Conservation (phyloP, 2,113 vertebrate species). For the Origma solitaria region DNA sequence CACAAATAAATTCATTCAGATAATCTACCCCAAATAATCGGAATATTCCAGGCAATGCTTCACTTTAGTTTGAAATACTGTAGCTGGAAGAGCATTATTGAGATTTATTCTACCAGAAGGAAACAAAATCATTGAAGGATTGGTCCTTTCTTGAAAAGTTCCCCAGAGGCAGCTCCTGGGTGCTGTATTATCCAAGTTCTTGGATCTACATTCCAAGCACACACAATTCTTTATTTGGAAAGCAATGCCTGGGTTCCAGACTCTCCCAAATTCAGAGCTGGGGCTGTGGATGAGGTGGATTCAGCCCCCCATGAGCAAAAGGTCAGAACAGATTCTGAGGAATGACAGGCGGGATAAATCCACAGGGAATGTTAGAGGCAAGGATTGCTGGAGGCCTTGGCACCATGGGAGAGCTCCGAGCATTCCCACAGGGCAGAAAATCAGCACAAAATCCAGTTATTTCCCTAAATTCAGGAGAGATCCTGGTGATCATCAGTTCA, state of each 20-base stretch:
- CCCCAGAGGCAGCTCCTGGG: not conserved
- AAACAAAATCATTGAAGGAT: not conserved
- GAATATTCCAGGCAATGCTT: not conserved
- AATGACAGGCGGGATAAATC: not conserved
- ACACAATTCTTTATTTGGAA: not conserved
- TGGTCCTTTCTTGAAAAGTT: not conserved
- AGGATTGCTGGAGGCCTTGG: not conserved
- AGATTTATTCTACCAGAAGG: constrained; percentile 1
- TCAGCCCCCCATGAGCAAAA: not conserved
- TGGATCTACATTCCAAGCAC: not conserved
- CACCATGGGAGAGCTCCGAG: not conserved
- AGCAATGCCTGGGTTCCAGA: not conserved
- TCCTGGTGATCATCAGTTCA: not conserved
- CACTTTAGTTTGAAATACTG: not conserved
- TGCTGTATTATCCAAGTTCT: not conserved
- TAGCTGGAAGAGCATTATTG: not conserved
- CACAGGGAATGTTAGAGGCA: not conserved
- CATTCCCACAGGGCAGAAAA: not conserved
- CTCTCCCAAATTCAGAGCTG: not conserved
- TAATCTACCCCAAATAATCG: constrained; percentile 25
- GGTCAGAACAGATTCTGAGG: not conserved
- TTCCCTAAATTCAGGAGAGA: not conserved
- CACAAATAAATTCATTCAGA: not conserved
- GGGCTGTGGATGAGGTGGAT: not conserved
- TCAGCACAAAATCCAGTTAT: not conserved